phyloP scores from a whole-genome alignment of 2,113 vertebrate genomes.

The Vireo altiloquus region DNA sequence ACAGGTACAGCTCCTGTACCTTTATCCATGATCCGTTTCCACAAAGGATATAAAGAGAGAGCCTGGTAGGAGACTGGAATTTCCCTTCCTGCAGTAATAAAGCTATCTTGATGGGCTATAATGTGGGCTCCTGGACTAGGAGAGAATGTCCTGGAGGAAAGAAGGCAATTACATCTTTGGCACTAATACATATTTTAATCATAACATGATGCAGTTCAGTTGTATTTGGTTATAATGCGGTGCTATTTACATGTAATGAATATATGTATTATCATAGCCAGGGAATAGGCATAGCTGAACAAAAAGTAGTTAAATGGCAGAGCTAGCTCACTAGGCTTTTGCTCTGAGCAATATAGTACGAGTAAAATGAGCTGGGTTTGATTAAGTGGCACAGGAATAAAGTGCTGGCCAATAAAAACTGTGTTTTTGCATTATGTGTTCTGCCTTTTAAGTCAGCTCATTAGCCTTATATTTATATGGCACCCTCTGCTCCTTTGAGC shows the following conservation, averaged over 20 bases:
- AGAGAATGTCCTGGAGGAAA: not conserved
- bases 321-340: not conserved
- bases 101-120: not conserved
- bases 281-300: conserved; percentile 2
- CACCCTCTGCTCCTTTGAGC: conserved; percentile 31
- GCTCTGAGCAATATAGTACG: not conserved
- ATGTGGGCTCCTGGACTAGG: not conserved
- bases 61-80: not conserved
- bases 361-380: conserved; percentile 22
- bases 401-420: not conserved
- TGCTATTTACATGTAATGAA: conserved; percentile 3
- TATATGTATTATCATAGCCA: not conserved
- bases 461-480: conserved; percentile 20
- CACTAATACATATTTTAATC: not conserved
- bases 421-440: not conserved
- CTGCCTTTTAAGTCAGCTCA: conserved; percentile 38
- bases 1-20: not conserved
- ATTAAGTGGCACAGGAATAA: not conserved
- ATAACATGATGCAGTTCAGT: not conserved
- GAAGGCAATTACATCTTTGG: not conserved
- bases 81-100: not conserved
- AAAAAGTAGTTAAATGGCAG: not conserved
- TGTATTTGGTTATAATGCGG: not conserved
- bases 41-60: not conserved
- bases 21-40: not conserved